Base-by-base conservation (phyloP, 2,797 vertebrate species). In the Orientallactaga sibirica region DNA sequence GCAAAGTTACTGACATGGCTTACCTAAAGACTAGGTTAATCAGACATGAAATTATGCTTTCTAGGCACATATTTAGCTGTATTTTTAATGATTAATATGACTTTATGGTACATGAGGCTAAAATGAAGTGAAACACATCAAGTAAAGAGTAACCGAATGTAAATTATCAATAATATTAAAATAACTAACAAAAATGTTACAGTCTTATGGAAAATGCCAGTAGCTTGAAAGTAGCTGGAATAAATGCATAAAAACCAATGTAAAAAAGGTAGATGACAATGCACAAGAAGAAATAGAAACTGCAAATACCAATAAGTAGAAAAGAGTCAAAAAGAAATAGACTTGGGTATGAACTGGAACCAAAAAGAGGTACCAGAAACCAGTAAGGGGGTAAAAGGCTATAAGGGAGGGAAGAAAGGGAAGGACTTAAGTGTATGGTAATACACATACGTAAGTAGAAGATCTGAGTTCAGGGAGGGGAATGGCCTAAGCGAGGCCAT, bases 141-240 rank as follows among this genome's bases (percentile, higher is more conserved):
- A 92, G 19, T 61, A 37, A 83, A 61, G 64, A 68, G 3, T 18
- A 66, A n/a, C 64, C 33, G 64, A 77, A n/a, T 27, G 2, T 14
- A 15, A 77, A 88, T 86, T 48, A 68, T 78, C 43, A 66, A 1
- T 24, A 19, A 58, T 76, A 88, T 92, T 3, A 86, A 90, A 90
- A 79, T 93, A 73, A 70, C 61, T 3, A 79, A 83, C 52, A 93
- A 75, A 93, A 79, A 82, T 64, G 24, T 48, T 80, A 61, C 86
- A 84, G 2, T 88, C 22, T 94, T 80, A 11, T 37, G 22, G 58
- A 16, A 95, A 93, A 91, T 33, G 6, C 1, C 16, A 94, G 20
- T 9, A 89, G 33, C 66, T 68, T 81, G 85, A 92, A 91, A 85
- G 29, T 33, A 78, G 68, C 27, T 37, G 14, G 52, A 37, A 82